Conservation (phyloP, 2,113 vertebrate species). For the Nannobrachium achirus region DNA sequence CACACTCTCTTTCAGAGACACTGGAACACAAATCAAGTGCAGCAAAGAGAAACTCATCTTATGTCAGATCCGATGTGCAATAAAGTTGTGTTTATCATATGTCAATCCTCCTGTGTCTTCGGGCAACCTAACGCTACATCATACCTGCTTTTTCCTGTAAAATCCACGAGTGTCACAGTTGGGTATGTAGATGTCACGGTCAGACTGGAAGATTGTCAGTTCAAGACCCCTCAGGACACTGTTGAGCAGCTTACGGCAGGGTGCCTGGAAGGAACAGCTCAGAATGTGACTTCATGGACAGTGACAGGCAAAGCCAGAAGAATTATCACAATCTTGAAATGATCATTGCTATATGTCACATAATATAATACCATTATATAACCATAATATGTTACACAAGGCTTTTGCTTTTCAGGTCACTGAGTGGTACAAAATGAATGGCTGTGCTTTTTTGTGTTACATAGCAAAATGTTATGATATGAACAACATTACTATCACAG, state of each 20-base stretch:
- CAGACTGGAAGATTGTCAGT: slow-evolving; percentile 80
- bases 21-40: not conserved
- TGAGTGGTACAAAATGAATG: slow-evolving; percentile 48
- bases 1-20: not conserved
- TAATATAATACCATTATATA: slow-evolving; percentile 62
- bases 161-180: slow-evolving; percentile 87
- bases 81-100: not conserved
- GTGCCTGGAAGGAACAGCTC: slow-evolving; percentile 74
- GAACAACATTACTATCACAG: slow-evolving; percentile 8
- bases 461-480: slow-evolving; percentile 28
- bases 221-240: slow-evolving; percentile 80
- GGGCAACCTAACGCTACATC: not conserved
- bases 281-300: slow-evolving; percentile 42
- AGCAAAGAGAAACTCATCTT: slow-evolving; percentile 5
- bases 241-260: slow-evolving; percentile 82
- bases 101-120: not conserved
- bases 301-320: slow-evolving; percentile 26
- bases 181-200: slow-evolving; percentile 86
- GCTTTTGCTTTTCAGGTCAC: slow-evolving; percentile 64
- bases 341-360: slow-evolving; percentile 42
- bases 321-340: slow-evolving; percentile 36
- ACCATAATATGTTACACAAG: slow-evolving; percentile 62
- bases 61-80: not conserved
- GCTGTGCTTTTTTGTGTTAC: slow-evolving; percentile 45
- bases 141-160: slow-evolving; percentile 87